phyloP scores from a whole-genome alignment of 2,888 invertebrate species.

The Andrena dorsata region DNA sequence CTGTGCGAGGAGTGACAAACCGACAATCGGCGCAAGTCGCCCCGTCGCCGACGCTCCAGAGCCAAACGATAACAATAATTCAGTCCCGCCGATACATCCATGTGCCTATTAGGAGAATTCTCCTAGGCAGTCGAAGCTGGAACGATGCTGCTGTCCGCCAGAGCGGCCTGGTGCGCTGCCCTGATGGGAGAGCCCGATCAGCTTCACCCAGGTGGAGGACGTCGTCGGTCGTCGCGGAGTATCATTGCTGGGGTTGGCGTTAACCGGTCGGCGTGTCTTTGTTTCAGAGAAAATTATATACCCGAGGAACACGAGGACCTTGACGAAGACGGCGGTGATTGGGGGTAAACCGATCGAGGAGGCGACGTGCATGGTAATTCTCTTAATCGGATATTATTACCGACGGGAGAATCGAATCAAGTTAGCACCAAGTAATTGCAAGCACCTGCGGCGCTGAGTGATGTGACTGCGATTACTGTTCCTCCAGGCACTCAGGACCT shows the following conservation, averaged over 20 bases:
- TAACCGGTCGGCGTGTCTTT: slow-evolving; percentile 14
- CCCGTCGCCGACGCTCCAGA: too few relatives aligned
- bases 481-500: slow-evolving; percentile 87
- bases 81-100: too few relatives aligned
- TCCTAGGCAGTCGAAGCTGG: background rate
- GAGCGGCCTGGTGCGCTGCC: slow-evolving; percentile 80
- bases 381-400: background rate
- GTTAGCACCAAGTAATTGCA: background rate
- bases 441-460: background rate
- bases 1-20: slow-evolving; percentile 51
- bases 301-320: slow-evolving; percentile 86
- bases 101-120: too few relatives aligned
- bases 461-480: background rate
- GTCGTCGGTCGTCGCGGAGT: too few relatives aligned
- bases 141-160: slow-evolving; percentile 77
- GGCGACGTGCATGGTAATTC: slow-evolving; percentile 88
- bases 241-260: background rate
- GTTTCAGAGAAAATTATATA: slow-evolving; percentile 88
- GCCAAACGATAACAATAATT: too few relatives aligned
- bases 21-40: slow-evolving; percentile 42
- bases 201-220: slow-evolving; percentile 79
- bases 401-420: background rate
- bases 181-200: slow-evolving; percentile 82
- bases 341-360: slow-evolving; percentile 89
- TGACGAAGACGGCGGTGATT: slow-evolving; percentile 86